Percentiles rank a stretch among this genome's conserved stretches.
Conservation (phyloP, 2,797 vertebrate genomes). For the Taeniopygia guttata region DNA sequence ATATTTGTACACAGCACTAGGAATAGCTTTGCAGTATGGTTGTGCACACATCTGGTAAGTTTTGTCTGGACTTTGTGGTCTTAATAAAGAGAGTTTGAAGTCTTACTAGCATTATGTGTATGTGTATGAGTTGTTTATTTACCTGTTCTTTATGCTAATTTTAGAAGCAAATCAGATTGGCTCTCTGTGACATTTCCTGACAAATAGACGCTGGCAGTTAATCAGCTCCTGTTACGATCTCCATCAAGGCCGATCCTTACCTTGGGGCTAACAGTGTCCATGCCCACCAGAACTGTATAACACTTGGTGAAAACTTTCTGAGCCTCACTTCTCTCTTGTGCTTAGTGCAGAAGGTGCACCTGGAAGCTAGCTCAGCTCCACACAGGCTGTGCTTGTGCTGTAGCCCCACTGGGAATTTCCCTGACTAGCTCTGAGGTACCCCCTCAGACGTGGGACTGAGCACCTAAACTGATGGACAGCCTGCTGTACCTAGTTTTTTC, state of each 20-base stretch:
- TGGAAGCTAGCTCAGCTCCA: neutral
- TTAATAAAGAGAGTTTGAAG: neutral
- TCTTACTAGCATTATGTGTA: neutral
- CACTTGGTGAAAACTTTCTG: neutral
- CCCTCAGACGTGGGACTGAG: neutral
- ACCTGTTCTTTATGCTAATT: neutral
- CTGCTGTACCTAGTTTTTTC: neutral
- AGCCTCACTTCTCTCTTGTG: neutral
- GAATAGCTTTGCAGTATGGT: neutral
- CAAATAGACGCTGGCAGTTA: neutral
- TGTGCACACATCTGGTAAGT: rapidly evolving
- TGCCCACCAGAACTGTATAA: neutral
- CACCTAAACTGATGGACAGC: rapidly evolving
- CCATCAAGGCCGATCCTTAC: neutral
- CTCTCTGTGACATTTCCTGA: neutral
- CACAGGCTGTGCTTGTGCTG: rapidly evolving
- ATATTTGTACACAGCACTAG: neutral
- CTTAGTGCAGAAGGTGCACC: neutral
- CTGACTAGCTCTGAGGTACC: rapidly evolving
- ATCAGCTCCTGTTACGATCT: constrained; percentile 5
- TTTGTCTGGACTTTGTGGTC: neutral
- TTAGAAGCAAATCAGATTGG: neutral
- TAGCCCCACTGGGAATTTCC: neutral
- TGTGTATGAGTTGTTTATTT: neutral
- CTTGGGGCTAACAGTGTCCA: neutral